These are phyloP conservation scores for Laspeyria flexula DNA, from an alignment of 2,888 invertebrate species.

Conservation along the genomic window DNA sequence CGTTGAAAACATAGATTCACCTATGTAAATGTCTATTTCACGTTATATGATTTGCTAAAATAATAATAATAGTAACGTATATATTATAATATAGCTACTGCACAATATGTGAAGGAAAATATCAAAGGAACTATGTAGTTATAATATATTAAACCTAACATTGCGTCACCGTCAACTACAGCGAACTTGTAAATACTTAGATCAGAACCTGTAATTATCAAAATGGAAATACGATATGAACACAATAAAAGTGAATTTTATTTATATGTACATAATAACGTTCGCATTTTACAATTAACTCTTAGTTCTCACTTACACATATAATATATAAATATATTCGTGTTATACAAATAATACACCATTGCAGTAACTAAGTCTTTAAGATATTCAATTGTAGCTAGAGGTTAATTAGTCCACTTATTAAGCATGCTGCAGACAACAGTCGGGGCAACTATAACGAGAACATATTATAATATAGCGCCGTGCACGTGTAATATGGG, in stretches of 20 bases:
- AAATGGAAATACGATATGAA: conserved; percentile 39
- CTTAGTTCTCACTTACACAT: conserved; percentile 16
- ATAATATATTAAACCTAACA: conserved; percentile 30
- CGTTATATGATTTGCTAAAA: conserved; percentile 27
- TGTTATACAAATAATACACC: conserved; percentile 30
- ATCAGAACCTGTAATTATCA: conserved; percentile 22
- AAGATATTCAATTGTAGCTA: conserved; percentile 32
- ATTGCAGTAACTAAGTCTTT: conserved; percentile 26
- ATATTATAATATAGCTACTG: conserved; percentile 28
- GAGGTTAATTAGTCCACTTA: conserved; percentile 30
- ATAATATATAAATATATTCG: conserved; percentile 38
- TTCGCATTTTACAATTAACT: conserved; percentile 27
- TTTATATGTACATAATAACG: conserved; percentile 25
- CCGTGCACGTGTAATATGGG: too few species aligned
- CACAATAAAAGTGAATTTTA: conserved; percentile 32
- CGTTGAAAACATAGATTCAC: conserved; percentile 21
- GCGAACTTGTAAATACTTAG: conserved; percentile 17
- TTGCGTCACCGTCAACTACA: conserved; percentile 29
- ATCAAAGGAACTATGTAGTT: conserved; percentile 41
- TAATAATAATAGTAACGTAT: conserved; percentile 31
- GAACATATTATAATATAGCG: too few species aligned
- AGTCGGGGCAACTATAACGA: too few species aligned
- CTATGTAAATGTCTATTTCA: conserved; percentile 26
- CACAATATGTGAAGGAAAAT: conserved; percentile 36
- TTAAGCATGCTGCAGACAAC: too few species aligned